Evolutionary conservation across 2,113 vertebrate species (phyloP), one percentile per base, ranked within the genome.

Genomic region (Elaphurus davidianus): DNA sequence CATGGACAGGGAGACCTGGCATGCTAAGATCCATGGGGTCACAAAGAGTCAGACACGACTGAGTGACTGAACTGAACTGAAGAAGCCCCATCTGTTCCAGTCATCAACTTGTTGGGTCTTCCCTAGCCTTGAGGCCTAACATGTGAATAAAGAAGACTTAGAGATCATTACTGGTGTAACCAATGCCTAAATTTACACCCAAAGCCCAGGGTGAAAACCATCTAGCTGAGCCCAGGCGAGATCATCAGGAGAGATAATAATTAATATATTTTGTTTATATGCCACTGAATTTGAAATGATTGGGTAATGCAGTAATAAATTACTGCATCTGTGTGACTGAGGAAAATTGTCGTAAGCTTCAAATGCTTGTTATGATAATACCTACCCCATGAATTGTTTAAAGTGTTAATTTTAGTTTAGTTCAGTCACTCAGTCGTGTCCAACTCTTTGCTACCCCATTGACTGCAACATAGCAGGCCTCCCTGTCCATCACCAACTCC

Each of bases 91-190:
- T 54, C 2, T 87, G 3, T 87, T 95, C 19, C 3, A 40, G 36
- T 91, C 8, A 15, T 71, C 40, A 78, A 5, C 5, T n/a, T 28
- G 76, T 14, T 60, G 17, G 36, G 1, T 25, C 30, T 81, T 47
- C 7, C 11, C 10, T 12, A 59, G 1, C 2, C n/a, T 17, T 50
- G 17, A 6, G 1, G 9, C 2, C 11, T 55, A 47, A 30, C 9
- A 30, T 36, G 0, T 55, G 25, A 54, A 7, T 13, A 9, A 50
- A 60, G 52, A 76, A 82, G 1, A 2, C 36, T 52, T 60, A 76
- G 36, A 54, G 7, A 60, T 87, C 23, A 28, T 91, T 54, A 87
- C 0, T 96, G 8, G 8, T n/a, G n/a, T n/a, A 54, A 11, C 16
- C 43, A 83, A 45, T 76, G 11, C 54, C 23, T 62, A 17, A 45